A percentile compares a stretch with the other conserved stretches of the same genome.
These are phyloP conservation scores for Rhyacophila evoluta DNA, from an alignment of 2,888 invertebrate species.

Conservation along the genomic window DNA sequence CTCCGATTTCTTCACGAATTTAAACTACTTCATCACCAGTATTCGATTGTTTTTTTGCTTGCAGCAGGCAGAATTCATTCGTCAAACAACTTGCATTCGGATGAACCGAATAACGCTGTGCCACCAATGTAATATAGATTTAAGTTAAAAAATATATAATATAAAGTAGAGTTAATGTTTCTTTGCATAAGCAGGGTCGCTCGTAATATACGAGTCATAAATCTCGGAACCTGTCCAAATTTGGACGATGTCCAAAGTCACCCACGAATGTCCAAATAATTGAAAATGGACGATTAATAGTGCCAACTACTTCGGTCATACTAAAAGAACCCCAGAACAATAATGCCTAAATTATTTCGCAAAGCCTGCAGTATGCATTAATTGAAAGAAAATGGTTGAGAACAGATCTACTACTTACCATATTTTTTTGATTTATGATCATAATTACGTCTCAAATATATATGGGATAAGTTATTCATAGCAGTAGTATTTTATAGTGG, in stretches of 20 bases:
- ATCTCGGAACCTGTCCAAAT: constrained; percentile 23
- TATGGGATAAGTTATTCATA: no score
- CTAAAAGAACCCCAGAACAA: constrained; percentile 16
- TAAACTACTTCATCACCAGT: not conserved
- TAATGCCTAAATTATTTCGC: constrained; percentile 32
- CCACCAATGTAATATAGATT: no score
- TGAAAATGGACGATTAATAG: constrained; percentile 48
- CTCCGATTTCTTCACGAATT: no score
- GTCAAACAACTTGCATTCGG: no score
- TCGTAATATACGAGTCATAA: constrained; percentile 24
- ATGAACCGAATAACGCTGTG: no score
- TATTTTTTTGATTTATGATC: no score
- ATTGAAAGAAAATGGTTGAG: constrained; percentile 44
- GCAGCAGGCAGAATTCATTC: no score
- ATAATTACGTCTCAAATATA: no score
- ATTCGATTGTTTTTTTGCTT: no score
- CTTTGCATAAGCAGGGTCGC: not conserved
- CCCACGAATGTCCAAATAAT: constrained; percentile 34
- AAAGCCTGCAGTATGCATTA: constrained; percentile 36
- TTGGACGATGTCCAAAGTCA: not conserved
- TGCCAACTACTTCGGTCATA: constrained; percentile 41
- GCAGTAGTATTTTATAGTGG: no score
- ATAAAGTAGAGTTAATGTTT: not conserved
- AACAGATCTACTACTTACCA: not conserved
- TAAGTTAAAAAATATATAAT: no score